Conservation (phyloP, 1,140 invertebrate species). For the Dreissena rostriformis region DNA sequence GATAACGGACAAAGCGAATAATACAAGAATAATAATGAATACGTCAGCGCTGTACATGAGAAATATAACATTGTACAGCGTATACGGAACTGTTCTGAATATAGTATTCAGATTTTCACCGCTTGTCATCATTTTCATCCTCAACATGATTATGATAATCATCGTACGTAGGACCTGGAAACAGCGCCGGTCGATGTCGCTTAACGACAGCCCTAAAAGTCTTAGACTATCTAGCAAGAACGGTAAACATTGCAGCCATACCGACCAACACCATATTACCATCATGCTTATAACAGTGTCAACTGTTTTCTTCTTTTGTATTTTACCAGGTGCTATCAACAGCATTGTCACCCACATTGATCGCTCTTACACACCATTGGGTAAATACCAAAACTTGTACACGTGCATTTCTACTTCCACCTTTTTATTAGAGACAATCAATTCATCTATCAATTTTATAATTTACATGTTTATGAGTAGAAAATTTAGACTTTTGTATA, state of each 20-base stretch:
- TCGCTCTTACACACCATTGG: conserved; percentile 64
- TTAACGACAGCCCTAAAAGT: background rate
- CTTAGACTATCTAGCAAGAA: conserved; percentile 31
- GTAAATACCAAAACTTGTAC: conserved; percentile 65
- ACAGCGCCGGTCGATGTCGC: conserved; percentile 54
- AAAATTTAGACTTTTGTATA: conserved; percentile 70
- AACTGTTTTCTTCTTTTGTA: conserved; percentile 71
- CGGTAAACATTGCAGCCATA: conserved; percentile 38
- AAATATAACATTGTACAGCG: conserved; percentile 60
- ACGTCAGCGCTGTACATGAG: conserved; percentile 64
- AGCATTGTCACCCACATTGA: conserved; percentile 62
- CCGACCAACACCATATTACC: conserved; percentile 72
- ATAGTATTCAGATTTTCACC: conserved; percentile 71
- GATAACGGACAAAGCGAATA: conserved; percentile 37
- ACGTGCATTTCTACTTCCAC: conserved; percentile 65
- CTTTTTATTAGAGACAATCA: conserved; percentile 73
- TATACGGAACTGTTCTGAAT: conserved; percentile 71
- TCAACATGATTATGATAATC: conserved; percentile 68
- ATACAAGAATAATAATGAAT: conserved; percentile 48
- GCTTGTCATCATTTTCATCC: conserved; percentile 63
- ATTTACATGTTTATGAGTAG: conserved; percentile 76
- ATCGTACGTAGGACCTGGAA: conserved; percentile 67
- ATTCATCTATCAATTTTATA: conserved; percentile 75
- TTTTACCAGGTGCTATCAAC: conserved; percentile 73
- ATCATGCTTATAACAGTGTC: conserved; percentile 74